These are phyloP conservation scores for Epizoanthus stellaris DNA, from an alignment of 92 coral and sea anemone genomes.

Conservation along the genomic window DNA sequence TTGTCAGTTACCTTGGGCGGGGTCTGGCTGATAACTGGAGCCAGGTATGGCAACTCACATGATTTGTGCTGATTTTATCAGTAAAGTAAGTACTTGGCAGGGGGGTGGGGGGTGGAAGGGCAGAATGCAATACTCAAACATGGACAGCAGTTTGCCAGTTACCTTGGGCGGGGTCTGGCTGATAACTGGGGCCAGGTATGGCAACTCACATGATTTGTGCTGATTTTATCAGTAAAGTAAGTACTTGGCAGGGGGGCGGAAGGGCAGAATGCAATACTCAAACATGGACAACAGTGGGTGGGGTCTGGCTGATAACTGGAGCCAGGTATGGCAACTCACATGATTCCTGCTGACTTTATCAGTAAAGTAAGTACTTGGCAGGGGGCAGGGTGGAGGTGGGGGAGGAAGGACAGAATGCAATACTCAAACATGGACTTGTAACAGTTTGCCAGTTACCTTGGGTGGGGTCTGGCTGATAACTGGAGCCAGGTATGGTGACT, in stretches of 20 bases:
- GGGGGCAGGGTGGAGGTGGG: too few species aligned
- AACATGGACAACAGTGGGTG: conserved; percentile 58
- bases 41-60: conserved; percentile 62
- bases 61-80: not conserved
- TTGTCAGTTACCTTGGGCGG: conserved; percentile 86
- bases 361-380: not conserved
- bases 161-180: conserved; percentile 88
- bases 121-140: conserved; percentile 62
- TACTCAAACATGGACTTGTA: conserved; percentile 6
- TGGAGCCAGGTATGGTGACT: conserved; percentile 89
- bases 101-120: too few species aligned
- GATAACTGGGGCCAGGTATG: conserved; percentile 99
- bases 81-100: not conserved
- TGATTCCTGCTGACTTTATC: not conserved
- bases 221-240: not conserved
- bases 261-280: conserved; percentile 68
- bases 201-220: not conserved
- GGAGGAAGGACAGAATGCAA: conserved; percentile 67
- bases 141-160: conserved; percentile 81
- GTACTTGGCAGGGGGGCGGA: conserved; percentile 3
- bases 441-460: conserved; percentile 92
- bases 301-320: conserved; percentile 98
- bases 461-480: conserved; percentile 92
- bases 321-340: conserved; percentile 70
- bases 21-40: conserved; percentile 99